These are phyloP conservation scores for Xenentodon cancila DNA, from an alignment of 2,797 vertebrate species.

Conservation along the genomic window DNA sequence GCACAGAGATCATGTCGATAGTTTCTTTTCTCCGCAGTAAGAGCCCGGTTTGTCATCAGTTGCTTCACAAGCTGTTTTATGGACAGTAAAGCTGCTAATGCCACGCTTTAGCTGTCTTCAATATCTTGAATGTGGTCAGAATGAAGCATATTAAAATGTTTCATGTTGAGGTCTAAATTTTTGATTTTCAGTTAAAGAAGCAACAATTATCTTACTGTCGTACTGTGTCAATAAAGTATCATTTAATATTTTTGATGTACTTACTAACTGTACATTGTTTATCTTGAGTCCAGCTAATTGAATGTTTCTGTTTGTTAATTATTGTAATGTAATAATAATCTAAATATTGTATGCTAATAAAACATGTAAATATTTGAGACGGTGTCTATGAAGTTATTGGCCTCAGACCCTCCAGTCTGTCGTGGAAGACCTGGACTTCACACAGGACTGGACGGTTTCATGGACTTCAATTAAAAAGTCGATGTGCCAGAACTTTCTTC, in stretches of 20 bases:
- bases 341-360: conserved; percentile 53
- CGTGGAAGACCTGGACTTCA: too few relatives aligned
- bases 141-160: conserved; percentile 15
- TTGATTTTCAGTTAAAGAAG: conserved; percentile 5
- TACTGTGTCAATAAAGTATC: conserved; percentile 48
- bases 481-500: too few relatives aligned
- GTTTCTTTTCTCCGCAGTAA: too few relatives aligned
- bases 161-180: conserved; percentile 16
- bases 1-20: too few relatives aligned
- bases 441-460: too few relatives aligned
- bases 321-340: conserved; percentile 46
- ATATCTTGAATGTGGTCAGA: conserved; percentile 14
- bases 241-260: conserved; percentile 19
- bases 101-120: background rate
- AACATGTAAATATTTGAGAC: conserved; percentile 57
- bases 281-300: conserved; percentile 14
- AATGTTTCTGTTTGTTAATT: conserved; percentile 39
- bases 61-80: too few relatives aligned
- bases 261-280: conserved; percentile 17
- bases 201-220: conserved; percentile 16
- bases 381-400: background rate
- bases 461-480: too few relatives aligned
- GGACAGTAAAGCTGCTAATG: background rate
- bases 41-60: too few relatives aligned
- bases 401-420: too few relatives aligned